Evolutionary conservation across 2,888 invertebrate genomes (phyloP).

Genomic region (Amblyteles armatorius): DNA sequence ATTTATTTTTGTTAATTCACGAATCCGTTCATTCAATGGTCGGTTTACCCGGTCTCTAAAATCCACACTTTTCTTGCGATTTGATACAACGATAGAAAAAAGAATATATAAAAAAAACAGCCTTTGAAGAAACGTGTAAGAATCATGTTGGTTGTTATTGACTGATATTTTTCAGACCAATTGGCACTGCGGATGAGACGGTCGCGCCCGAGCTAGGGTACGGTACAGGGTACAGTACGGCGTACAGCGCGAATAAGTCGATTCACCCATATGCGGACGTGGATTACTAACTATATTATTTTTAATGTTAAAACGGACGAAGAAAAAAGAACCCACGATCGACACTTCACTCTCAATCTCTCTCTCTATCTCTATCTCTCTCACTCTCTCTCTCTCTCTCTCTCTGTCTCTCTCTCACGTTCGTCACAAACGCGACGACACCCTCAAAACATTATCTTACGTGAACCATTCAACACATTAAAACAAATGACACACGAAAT

Average conservation of each 20-base stretch:
- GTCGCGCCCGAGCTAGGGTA: slow-evolving; percentile 72
- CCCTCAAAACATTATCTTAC: slow-evolving; percentile 23
- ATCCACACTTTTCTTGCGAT: background rate
- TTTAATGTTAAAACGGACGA: slow-evolving; percentile 12
- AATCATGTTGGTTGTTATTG: slow-evolving; percentile 71
- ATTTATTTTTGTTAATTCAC: background rate
- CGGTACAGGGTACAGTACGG: slow-evolving; percentile 59
- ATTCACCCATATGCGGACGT: slow-evolving; percentile 75
- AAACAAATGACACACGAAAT: slow-evolving; percentile 29
- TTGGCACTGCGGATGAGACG: slow-evolving; percentile 77
- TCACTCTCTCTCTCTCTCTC: background rate
- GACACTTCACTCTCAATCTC: slow-evolving; percentile 7
- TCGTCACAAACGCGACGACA: slow-evolving; percentile 15
- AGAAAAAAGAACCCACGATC: background rate
- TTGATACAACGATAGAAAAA: background rate
- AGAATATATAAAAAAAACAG: background rate
- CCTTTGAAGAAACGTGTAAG: background rate
- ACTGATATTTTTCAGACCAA: slow-evolving; percentile 79
- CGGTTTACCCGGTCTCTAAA: background rate
- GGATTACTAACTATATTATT: slow-evolving; percentile 72
- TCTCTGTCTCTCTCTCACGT: slow-evolving; percentile 2
- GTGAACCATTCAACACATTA: slow-evolving; percentile 46
- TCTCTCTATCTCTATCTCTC: background rate
- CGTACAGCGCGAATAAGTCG: slow-evolving; percentile 76
- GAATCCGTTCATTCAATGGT: background rate